Conservation (phyloP, 2,113 vertebrate species). For the Neotoma lepida region DNA sequence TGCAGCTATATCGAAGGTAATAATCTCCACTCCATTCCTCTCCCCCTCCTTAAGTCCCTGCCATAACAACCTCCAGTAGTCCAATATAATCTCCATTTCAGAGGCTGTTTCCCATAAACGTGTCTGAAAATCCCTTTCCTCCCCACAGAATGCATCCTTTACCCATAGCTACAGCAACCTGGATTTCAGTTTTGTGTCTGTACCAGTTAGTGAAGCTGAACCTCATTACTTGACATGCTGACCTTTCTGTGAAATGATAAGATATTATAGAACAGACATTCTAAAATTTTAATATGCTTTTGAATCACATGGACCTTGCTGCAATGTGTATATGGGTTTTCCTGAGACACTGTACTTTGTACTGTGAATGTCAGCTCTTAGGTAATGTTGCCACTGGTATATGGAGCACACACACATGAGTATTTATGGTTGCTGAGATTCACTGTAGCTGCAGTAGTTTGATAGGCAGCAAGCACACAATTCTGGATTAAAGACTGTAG, state of each 20-base stretch:
- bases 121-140: background rate
- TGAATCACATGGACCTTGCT: constrained; percentile 9
- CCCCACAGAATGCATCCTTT: background rate
- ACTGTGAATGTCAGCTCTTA: constrained; percentile 23
- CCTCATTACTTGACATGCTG: background rate
- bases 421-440: constrained; percentile 33
- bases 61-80: background rate
- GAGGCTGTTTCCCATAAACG: background rate
- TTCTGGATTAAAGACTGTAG: constrained; percentile 34
- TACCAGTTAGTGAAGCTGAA: background rate
- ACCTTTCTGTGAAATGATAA: constrained; percentile 22
- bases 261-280: background rate
- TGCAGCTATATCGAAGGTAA: background rate
- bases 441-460: background rate
- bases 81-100: background rate
- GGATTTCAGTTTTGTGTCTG: background rate
- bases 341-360: constrained; percentile 5
- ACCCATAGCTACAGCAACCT: background rate
- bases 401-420: background rate
- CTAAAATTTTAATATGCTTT: background rate
- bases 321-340: background rate
- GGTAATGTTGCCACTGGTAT: background rate
- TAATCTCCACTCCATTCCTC: background rate
- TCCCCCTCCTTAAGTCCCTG: background rate
- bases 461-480: constrained; percentile 7